phyloP scores from a whole-genome alignment of 2,888 invertebrate species.

The Synergus itoensis region DNA sequence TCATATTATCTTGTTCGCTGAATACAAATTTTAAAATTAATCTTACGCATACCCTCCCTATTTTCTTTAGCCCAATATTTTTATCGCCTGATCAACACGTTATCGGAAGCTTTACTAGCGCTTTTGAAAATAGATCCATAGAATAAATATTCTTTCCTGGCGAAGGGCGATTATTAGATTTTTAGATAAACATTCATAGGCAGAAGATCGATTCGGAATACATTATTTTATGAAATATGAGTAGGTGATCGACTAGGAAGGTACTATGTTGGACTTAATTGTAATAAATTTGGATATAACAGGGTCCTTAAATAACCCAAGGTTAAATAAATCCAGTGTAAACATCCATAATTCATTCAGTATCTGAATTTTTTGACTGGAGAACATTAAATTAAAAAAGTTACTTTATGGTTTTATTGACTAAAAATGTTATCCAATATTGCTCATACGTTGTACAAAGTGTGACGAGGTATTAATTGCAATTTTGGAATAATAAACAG shows the following conservation, averaged over 20 bases:
- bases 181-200: slow-evolving; percentile 7
- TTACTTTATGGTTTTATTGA: no score
- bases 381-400: no score
- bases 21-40: background rate
- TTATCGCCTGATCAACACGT: background rate
- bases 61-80: background rate
- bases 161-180: background rate
- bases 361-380: no score
- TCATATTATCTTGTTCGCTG: background rate
- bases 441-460: background rate
- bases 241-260: background rate
- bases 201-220: slow-evolving; percentile 12
- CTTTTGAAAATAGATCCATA: slow-evolving; percentile 3
- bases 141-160: background rate
- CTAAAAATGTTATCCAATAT: no score
- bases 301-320: background rate
- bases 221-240: slow-evolving; percentile 17
- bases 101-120: background rate
- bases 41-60: background rate
- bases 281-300: background rate
- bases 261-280: background rate
- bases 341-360: no score
- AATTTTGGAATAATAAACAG: background rate
- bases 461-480: background rate
- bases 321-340: background rate